Conservation (phyloP, 2,888 invertebrate genomes). For the Chrysopilus asiliformis region DNA sequence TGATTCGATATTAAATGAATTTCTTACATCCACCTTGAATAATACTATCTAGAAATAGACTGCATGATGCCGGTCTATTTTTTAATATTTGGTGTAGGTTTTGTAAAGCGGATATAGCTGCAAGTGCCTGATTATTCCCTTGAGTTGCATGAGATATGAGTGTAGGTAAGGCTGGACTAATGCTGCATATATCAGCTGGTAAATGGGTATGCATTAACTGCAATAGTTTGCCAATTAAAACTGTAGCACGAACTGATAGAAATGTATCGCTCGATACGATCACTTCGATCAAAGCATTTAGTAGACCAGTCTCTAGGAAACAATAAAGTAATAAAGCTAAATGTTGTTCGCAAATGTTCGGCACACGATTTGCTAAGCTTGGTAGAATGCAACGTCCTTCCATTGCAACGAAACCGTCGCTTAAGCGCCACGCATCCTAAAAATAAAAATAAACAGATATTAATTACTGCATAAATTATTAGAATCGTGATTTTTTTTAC, state of each 20-base stretch:
- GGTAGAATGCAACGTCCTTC: conserved; percentile 80
- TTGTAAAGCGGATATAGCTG: conserved; percentile 67
- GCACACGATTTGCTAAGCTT: conserved; percentile 69
- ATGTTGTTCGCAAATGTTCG: conserved; percentile 86
- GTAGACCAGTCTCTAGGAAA: conserved; percentile 72
- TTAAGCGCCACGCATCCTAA: conserved; percentile 75
- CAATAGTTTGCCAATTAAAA: conserved; percentile 65
- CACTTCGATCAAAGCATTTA: conserved; percentile 83
- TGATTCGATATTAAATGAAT: neutral
- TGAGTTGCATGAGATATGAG: conserved; percentile 66
- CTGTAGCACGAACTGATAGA: conserved; percentile 82
- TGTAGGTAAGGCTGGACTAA: conserved; percentile 71
- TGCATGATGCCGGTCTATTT: conserved; percentile 65
- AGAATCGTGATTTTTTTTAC: too few species aligned
- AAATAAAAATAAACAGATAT: conserved; percentile 6
- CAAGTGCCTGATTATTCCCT: conserved; percentile 67
- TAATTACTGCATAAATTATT: neutral
- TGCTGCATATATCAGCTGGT: conserved; percentile 74
- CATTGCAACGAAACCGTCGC: conserved; percentile 88
- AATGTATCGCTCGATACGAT: conserved; percentile 79
- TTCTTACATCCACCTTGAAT: conserved; percentile 41
- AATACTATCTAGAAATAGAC: conserved; percentile 70
- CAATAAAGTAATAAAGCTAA: conserved; percentile 76
- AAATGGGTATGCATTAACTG: conserved; percentile 74
- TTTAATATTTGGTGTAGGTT: conserved; percentile 69